These are phyloP conservation scores for Candidula unifasciata DNA, from an alignment of 2,888 invertebrate genomes.

Conservation along the genomic window DNA sequence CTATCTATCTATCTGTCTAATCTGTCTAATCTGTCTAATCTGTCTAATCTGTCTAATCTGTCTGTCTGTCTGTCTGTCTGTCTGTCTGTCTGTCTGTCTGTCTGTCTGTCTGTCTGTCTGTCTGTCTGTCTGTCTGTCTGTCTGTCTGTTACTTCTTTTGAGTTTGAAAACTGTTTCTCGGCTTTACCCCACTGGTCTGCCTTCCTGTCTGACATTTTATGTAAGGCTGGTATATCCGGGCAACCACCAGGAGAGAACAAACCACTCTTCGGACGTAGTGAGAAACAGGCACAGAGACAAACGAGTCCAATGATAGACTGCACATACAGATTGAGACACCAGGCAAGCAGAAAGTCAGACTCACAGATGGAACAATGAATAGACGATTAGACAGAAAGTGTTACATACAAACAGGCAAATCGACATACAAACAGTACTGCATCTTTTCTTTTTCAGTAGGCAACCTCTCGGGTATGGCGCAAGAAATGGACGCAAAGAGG, in stretches of 20 bases:
- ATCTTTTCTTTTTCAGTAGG: slow-evolving; percentile 11
- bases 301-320: too few species aligned
- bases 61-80: slow-evolving; percentile 32
- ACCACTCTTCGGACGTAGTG: too few species aligned
- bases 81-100: slow-evolving; percentile 20
- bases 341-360: background rate
- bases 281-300: too few species aligned
- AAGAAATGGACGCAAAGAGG: background rate
- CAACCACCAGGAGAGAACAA: too few species aligned
- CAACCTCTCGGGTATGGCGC: background rate
- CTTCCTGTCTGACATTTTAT: too few species aligned
- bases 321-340: too few species aligned
- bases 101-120: slow-evolving; percentile 4
- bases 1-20: slow-evolving; percentile 25
- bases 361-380: too few species aligned
- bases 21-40: too few species aligned
- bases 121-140: slow-evolving; percentile 4
- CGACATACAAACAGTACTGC: background rate
- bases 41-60: slow-evolving; percentile 22
- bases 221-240: too few species aligned
- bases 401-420: too few species aligned
- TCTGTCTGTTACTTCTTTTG: background rate
- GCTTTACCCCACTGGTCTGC: too few species aligned
- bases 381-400: background rate
- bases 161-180: too few species aligned